Base-by-base conservation (phyloP, 2,888 invertebrate species). In the Apamea sordens region DNA sequence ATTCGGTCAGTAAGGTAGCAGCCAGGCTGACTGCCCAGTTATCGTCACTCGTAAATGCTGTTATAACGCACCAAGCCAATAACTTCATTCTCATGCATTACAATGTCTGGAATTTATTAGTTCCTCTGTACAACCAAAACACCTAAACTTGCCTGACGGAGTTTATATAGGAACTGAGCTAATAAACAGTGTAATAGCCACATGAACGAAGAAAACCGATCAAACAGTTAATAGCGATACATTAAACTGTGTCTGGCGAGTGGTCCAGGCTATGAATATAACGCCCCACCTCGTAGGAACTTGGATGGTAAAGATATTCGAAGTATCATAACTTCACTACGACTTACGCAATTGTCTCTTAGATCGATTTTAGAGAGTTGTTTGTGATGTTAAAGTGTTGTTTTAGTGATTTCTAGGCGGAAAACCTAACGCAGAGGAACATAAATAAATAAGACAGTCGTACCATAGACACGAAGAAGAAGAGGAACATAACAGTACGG, bases 171-270 rank as follows among this genome's bases (percentile, higher is more conserved):
- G 68, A 69, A 70, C 76, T 73, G 61, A 59, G 69, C 76, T 75
- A 87, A 84, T 84, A 85, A 86, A 84, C 84, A 70, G 21, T 41
- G 65, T 56, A 77, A 86, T 76, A 36, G 87, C 76, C 72, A 18
- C 84, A 86, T 84, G 53, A 84, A 76, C 83, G 44, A 80, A 69
- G 77, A 78, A 78, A 83, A 84, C 79, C 86, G 41, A 85, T 87
- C 64, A 85, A 83, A 76, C 76, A 71, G 85, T 84, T 85, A 85
- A 86, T 76, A 65, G 74, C 68, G n/a, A 69, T 63, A 36, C 87
- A 69, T 84, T 74, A 79, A 87, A 87, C 73, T 67, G 76, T 71
- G 56, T 76, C 85, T 80, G 80, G 64, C n/a, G 68, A 72, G 84
- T 79, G 76, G 87, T 84, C 80, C 50, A n/a, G 28, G 41, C 69